These are phyloP conservation scores for Argya squamiceps DNA, from an alignment of 2,797 vertebrate genomes.

Conservation along the genomic window DNA sequence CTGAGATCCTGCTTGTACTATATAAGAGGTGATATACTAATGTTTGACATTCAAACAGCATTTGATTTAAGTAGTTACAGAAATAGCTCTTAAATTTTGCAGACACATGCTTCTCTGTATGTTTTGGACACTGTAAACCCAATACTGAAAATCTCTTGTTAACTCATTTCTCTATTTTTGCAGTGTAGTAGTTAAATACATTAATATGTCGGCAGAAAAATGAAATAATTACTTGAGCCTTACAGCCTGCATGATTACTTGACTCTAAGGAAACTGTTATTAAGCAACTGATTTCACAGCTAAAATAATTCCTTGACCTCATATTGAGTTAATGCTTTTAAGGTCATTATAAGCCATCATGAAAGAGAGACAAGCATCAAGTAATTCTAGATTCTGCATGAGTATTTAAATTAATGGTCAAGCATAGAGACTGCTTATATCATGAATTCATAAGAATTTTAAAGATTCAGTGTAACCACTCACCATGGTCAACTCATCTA, in stretches of 20 bases:
- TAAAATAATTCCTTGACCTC: slow-evolving; percentile 54
- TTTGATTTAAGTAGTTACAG: not conserved
- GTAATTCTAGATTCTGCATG: slow-evolving; percentile 18
- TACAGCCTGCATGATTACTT: not conserved
- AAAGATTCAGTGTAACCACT: not conserved
- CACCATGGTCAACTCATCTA: not conserved
- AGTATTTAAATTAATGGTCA: slow-evolving; percentile 33
- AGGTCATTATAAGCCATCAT: not conserved
- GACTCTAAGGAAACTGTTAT: slow-evolving; percentile 16
- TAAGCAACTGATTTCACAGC: slow-evolving; percentile 18
- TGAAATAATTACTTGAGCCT: slow-evolving; percentile 36
- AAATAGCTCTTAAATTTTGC: not conserved
- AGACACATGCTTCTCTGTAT: not conserved
- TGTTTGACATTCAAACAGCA: slow-evolving; percentile 1
- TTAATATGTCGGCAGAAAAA: slow-evolving; percentile 34
- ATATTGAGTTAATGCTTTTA: slow-evolving; percentile 33
- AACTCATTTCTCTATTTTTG: not conserved
- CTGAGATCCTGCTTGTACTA: not conserved
- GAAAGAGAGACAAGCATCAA: slow-evolving; percentile 14
- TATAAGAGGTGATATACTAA: not conserved
- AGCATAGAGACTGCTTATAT: not conserved
- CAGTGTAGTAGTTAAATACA: not conserved
- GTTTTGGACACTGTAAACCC: not conserved
- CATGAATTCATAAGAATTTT: not conserved
- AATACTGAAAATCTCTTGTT: not conserved